phyloP scores from a whole-genome alignment of 2,797 vertebrate species.

The Macropodus opercularis region DNA sequence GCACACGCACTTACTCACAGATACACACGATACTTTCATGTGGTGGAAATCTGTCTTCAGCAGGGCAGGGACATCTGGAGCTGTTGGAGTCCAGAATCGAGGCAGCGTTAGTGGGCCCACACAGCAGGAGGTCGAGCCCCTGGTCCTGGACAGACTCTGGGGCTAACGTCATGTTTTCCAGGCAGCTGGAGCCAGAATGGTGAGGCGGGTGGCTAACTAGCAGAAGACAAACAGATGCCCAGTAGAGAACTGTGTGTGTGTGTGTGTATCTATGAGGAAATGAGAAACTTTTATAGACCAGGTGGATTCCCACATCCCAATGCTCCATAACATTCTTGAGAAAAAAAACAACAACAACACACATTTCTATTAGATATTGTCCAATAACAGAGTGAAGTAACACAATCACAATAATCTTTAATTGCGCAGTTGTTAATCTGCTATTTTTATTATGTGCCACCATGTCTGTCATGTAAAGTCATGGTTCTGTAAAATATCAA shows the following conservation, averaged over 20 bases:
- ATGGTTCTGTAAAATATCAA: too few species aligned
- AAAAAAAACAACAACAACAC: neutral
- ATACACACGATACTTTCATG: slow-evolving; percentile 9
- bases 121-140: slow-evolving; percentile 45
- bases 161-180: slow-evolving; percentile 73
- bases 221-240: slow-evolving; percentile 59
- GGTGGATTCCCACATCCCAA: slow-evolving; percentile 25
- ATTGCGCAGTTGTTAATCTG: too few species aligned
- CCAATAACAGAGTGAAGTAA: neutral
- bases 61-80: slow-evolving; percentile 60
- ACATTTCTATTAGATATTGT: neutral
- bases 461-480: too few species aligned
- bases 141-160: slow-evolving; percentile 43
- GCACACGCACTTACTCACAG: neutral
- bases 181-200: slow-evolving; percentile 51
- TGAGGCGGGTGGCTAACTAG: slow-evolving; percentile 17
- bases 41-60: slow-evolving; percentile 24
- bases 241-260: slow-evolving; percentile 28
- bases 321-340: neutral
- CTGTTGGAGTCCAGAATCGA: slow-evolving; percentile 30
- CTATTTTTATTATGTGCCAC: too few species aligned
- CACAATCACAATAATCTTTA: neutral
- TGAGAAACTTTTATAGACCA: slow-evolving; percentile 42
- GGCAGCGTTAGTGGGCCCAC: slow-evolving; percentile 53
- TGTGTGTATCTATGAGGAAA: slow-evolving; percentile 42